These are phyloP conservation scores for Clostera curtula DNA, from an alignment of 2,888 invertebrate genomes.

Conservation along the genomic window DNA sequence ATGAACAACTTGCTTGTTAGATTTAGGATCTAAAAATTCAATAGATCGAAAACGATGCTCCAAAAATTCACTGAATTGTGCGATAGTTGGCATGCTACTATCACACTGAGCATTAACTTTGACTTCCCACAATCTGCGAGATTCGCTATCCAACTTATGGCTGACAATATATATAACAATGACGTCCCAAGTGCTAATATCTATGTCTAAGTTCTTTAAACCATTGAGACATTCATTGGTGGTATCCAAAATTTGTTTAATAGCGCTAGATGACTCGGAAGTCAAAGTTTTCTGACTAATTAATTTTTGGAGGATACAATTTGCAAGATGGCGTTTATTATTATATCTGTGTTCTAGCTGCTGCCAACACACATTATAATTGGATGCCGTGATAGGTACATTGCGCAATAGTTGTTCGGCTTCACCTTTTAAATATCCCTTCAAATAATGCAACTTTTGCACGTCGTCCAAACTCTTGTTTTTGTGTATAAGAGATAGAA, in stretches of 20 bases:
- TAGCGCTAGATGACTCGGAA: not conserved
- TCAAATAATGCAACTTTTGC: too few species aligned
- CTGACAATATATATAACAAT: too few species aligned
- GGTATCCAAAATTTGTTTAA: not conserved
- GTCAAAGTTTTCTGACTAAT: not conserved
- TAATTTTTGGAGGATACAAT: not conserved
- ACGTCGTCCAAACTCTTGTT: too few species aligned
- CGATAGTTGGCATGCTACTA: not conserved
- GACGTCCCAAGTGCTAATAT: not conserved
- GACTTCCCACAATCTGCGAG: too few species aligned
- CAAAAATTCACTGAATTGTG: not conserved
- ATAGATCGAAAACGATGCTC: not conserved
- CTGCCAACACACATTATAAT: too few species aligned
- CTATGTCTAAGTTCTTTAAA: not conserved
- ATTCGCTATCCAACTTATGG: too few species aligned
- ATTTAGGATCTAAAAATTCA: not conserved
- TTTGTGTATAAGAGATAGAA: too few species aligned
- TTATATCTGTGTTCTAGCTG: too few species aligned
- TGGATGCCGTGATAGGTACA: too few species aligned
- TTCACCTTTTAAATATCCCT: too few species aligned
- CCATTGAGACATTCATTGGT: not conserved
- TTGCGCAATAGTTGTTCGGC: too few species aligned
- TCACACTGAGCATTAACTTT: too few species aligned
- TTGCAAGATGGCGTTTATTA: not conserved
- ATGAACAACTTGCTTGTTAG: not conserved